A percentile compares a stretch with the other conserved stretches of the same genome.
Conservation (phyloP, 2,113 vertebrate species). For the Chlamydotis undulata region DNA sequence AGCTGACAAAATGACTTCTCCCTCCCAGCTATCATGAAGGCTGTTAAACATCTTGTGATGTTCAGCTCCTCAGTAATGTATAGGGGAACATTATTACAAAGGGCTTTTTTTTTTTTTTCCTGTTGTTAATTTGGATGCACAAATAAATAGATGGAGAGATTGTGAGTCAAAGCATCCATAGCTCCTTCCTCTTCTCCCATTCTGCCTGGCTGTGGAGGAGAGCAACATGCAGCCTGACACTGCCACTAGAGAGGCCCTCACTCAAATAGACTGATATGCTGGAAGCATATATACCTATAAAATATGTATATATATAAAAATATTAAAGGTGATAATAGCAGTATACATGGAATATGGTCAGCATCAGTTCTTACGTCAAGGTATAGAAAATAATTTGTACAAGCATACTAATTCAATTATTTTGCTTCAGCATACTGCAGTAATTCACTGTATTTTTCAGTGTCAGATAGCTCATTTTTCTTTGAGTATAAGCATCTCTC, state of each 20-base stretch:
- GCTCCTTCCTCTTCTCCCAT: neutral
- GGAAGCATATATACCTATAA: neutral
- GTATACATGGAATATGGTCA: neutral
- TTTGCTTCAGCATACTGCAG: neutral
- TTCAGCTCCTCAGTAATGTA: neutral
- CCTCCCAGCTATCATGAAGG: neutral
- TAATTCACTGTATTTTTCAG: neutral
- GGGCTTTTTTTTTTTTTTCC: neutral
- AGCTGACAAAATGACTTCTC: neutral
- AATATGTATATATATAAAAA: neutral
- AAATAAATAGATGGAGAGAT: neutral
- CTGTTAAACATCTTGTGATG: neutral
- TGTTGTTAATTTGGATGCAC: neutral
- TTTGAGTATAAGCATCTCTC: neutral
- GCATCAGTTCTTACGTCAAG: neutral
- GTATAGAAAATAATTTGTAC: neutral
- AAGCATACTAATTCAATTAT: neutral
- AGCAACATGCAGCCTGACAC: neutral
- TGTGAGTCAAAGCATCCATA: neutral
- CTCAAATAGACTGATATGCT: neutral
- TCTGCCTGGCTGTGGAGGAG: neutral
- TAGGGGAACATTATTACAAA: neutral
- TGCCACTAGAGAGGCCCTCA: neutral
- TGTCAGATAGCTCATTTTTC: neutral
- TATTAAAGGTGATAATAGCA: neutral